A percentile compares a stretch with the other conserved stretches of the same genome.
Evolutionary conservation across 2,888 invertebrate genomes (phyloP).

Genomic region (Chaetogeoica ovagalla): DNA sequence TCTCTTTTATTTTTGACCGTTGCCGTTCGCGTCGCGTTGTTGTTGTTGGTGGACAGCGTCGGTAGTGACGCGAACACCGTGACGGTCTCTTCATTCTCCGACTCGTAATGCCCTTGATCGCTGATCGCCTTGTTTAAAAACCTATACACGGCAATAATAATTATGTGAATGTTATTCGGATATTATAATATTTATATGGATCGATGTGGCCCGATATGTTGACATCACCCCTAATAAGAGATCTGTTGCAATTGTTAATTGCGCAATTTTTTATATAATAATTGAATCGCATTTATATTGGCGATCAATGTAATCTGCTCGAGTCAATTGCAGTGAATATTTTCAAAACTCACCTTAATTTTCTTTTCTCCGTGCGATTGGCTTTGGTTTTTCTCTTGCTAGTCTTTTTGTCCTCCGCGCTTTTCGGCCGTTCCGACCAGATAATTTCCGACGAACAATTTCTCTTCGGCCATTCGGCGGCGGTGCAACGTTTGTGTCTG

Average conservation of each 20-base stretch:
- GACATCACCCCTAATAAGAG: no score
- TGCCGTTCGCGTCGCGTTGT: neutral
- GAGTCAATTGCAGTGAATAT: no score
- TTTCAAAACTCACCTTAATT: constrained; percentile 11
- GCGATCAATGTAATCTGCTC: no score
- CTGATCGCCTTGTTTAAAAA: constrained; percentile 42
- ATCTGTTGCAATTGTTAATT: no score
- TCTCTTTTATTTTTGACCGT: neutral
- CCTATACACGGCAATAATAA: neutral
- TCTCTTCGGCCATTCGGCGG: constrained; percentile 11
- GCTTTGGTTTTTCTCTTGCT: constrained; percentile 24
- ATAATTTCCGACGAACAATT: constrained; percentile 10
- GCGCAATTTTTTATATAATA: no score
- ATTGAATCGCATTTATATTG: no score
- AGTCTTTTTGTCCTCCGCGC: constrained; percentile 11
- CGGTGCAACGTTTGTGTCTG: constrained; percentile 18
- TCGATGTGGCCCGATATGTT: no score
- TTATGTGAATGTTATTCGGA: no score
- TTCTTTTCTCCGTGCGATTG: constrained; percentile 4
- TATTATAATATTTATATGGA: no score
- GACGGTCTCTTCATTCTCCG: constrained; percentile 9
- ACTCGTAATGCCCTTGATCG: constrained; percentile 24
- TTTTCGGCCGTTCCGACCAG: constrained; percentile 27
- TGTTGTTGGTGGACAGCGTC: neutral
- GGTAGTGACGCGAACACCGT: constrained; percentile 22